Evolutionary conservation across 1,140 invertebrate genomes (phyloP).

Genomic region (Saccostrea echinata): DNA sequence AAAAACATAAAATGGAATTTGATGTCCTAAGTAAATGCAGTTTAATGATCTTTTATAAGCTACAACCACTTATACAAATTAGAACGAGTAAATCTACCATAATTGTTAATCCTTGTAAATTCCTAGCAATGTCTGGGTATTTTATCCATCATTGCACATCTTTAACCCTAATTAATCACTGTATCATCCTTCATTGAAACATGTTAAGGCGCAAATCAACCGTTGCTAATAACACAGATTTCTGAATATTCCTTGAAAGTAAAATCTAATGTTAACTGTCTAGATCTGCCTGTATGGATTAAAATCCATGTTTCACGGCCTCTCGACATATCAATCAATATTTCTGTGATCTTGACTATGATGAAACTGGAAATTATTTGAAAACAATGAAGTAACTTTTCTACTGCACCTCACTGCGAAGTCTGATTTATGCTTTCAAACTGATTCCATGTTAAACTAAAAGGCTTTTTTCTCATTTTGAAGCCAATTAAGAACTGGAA

Average conservation of each 20-base stretch:
- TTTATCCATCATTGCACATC: neutral
- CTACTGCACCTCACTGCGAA: neutral
- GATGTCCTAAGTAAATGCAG: neutral
- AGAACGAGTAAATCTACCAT: neutral
- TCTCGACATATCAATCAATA: constrained; percentile 4
- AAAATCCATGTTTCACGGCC: neutral
- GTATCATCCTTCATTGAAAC: neutral
- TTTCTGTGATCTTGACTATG: neutral
- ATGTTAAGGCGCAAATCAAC: neutral
- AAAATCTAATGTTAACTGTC: neutral
- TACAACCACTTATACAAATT: neutral
- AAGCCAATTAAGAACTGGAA: neutral
- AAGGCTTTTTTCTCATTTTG: neutral
- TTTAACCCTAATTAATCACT: neutral
- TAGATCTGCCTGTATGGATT: neutral
- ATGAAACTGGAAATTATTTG: neutral
- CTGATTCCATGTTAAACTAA: neutral
- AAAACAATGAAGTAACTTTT: too few species aligned
- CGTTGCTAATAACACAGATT: neutral
- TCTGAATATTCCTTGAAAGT: neutral
- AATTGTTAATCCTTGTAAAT: neutral
- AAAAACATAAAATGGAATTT: neutral
- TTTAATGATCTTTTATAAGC: neutral
- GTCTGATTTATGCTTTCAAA: neutral
- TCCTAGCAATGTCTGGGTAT: neutral